phyloP scores from a whole-genome alignment of 1,140 invertebrate species.

The Dryas iulia region DNA sequence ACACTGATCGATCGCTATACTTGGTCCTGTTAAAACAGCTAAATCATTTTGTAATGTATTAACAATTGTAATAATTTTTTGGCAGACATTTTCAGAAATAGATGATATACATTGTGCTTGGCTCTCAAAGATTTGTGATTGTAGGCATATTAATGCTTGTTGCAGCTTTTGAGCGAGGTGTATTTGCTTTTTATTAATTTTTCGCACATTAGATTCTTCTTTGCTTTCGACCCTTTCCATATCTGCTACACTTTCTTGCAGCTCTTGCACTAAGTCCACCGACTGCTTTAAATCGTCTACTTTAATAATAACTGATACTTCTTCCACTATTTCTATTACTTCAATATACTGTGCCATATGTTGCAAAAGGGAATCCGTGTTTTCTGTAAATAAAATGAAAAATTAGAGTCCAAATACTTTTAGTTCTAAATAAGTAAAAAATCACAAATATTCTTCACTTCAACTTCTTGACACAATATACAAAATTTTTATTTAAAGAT shows the following conservation, averaged over 20 bases:
- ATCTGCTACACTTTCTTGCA: constrained; percentile 42
- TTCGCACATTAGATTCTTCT: constrained; percentile 11
- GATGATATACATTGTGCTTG: constrained; percentile 38
- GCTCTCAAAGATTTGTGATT: constrained; percentile 45
- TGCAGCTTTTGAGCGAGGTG: constrained; percentile 46
- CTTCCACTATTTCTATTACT: constrained; percentile 57
- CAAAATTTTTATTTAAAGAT: no score
- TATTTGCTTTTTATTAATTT: constrained; percentile 34
- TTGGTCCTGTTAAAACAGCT: constrained; percentile 5
- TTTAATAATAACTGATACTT: constrained; percentile 49
- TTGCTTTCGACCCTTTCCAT: constrained; percentile 13
- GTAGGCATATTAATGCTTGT: constrained; percentile 42
- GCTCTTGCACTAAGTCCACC: constrained; percentile 46
- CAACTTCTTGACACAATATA: no score
- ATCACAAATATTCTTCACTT: no score
- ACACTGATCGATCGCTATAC: neutral
- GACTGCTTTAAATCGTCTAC: constrained; percentile 49
- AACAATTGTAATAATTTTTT: constrained; percentile 41
- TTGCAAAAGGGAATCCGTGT: constrained; percentile 41
- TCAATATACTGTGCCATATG: constrained; percentile 61
- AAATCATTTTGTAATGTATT: constrained; percentile 33
- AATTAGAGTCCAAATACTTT: neutral
- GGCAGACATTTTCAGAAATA: constrained; percentile 34
- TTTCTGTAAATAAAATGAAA: constrained; percentile 16
- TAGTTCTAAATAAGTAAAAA: neutral